Base-by-base conservation (phyloP, 1,140 invertebrate genomes). In the Saccostrea cuccullata region DNA sequence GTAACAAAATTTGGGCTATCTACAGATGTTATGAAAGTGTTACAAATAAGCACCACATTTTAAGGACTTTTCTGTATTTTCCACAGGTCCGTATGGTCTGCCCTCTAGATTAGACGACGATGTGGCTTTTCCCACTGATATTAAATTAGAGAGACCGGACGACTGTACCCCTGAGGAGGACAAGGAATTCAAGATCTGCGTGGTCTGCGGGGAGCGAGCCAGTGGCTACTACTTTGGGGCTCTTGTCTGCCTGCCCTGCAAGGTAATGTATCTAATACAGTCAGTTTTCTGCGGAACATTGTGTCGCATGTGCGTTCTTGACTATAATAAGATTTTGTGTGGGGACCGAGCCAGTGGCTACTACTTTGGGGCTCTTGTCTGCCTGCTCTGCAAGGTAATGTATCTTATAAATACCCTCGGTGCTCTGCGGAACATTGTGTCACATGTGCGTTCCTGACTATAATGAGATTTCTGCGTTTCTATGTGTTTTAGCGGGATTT, bases 201-300 rank as follows among this genome's bases (percentile, higher is more conserved):
- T 91, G 26, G 95, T 96, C 0, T 96, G 95, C 89, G 92, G 93
- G 60, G 96, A 95, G 86, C 91, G 91, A 40, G 95, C 95, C 17
- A 93, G 92, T 70, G 95, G 95, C n/a, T 93, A 94, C 56, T 96
- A 96, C 90, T 96, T 96, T 88, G 95, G 95, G 36, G 95, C 95
- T 9, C 90, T 95, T 5, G 95, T 95, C 23, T 95, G 95, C 85
- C 93, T 95, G 67, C 95, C 95, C 20, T 95, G 95, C 91, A 95
- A 95, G 92, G 94, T 94, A 90, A 47, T 87, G 83, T 77, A 36
- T 77, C 30, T 23, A 3, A 20, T 20, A 26, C 70, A 12, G 12
- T 23, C 70, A 4, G 70, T 6, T 8, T 36, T 26, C 23, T 30
- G 30, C 30, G 36, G 26, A 36, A 30, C 70, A 77, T 36, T 77